Evolutionary conservation across 2,888 invertebrate genomes (phyloP).

Genomic region (Deilephila porcellus): DNA sequence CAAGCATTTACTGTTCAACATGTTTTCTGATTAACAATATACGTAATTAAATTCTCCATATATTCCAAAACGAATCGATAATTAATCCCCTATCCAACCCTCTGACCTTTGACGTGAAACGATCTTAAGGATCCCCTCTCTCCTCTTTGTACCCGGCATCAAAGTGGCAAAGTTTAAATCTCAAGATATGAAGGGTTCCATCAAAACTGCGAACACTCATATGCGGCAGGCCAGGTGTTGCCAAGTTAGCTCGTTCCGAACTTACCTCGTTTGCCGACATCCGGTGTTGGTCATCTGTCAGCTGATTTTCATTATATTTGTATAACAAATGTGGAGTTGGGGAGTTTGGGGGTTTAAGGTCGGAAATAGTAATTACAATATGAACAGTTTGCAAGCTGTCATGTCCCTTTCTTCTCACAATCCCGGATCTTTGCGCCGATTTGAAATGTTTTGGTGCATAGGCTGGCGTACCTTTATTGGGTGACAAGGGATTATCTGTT

Average conservation of each 20-base stretch:
- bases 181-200: conserved; percentile 48
- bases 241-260: conserved; percentile 56
- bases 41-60: no score
- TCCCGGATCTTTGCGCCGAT: no score
- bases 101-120: not conserved
- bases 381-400: no score
- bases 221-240: conserved; percentile 51
- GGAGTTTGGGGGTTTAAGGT: no score
- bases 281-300: conserved; percentile 51
- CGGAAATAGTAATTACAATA: no score
- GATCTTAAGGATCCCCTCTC: no score
- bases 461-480: no score
- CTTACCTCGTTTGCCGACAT: conserved; percentile 55
- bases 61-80: not conserved
- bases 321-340: not conserved
- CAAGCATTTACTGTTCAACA: no score
- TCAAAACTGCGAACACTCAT: conserved; percentile 51
- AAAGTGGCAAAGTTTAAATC: conserved; percentile 41
- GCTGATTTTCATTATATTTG: conserved; percentile 40
- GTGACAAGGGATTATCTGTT: no score
- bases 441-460: no score
- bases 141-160: not conserved
- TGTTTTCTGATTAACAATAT: no score
- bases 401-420: no score
- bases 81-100: not conserved